Evolutionary conservation across 1,140 invertebrate species (phyloP).

Genomic region (Cheumatopsyche charites): DNA sequence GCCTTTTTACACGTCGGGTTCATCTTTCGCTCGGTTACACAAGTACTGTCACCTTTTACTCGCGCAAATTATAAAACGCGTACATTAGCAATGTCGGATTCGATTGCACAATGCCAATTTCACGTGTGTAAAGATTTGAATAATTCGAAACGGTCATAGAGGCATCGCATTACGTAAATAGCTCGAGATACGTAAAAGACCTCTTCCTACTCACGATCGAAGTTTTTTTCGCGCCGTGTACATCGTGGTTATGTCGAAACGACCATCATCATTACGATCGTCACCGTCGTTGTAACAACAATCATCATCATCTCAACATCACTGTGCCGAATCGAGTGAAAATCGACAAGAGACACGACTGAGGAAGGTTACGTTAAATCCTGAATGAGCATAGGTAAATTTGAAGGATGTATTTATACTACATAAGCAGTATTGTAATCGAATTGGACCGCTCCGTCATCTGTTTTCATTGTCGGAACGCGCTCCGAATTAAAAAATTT

Average conservation of each 20-base stretch:
- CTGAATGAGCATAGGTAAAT: too few relatives aligned
- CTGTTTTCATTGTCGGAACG: too few relatives aligned
- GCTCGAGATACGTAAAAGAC: not conserved
- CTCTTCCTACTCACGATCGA: slow-evolving; percentile 26
- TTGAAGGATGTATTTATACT: too few relatives aligned
- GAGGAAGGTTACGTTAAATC: too few relatives aligned
- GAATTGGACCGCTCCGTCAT: too few relatives aligned
- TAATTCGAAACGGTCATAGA: not conserved
- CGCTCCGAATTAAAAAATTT: not conserved
- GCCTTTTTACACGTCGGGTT: not conserved
- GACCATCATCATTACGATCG: slow-evolving; percentile 5
- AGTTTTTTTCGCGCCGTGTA: slow-evolving; percentile 7
- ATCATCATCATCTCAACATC: not conserved
- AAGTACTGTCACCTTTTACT: not conserved
- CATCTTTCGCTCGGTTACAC: too few relatives aligned
- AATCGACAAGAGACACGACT: not conserved
- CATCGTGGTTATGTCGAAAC: slow-evolving; percentile 7
- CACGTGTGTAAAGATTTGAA: not conserved
- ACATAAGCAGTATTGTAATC: too few relatives aligned
- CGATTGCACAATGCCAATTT: not conserved
- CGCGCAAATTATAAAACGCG: too few relatives aligned
- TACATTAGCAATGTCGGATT: not conserved
- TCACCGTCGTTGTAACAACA: slow-evolving; percentile 2
- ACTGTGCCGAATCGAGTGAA: slow-evolving; percentile 12
- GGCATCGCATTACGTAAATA: slow-evolving; percentile 2